Evolutionary conservation across 2,113 vertebrate genomes (phyloP).

Genomic region (Campylorhamphus procurvoides): DNA sequence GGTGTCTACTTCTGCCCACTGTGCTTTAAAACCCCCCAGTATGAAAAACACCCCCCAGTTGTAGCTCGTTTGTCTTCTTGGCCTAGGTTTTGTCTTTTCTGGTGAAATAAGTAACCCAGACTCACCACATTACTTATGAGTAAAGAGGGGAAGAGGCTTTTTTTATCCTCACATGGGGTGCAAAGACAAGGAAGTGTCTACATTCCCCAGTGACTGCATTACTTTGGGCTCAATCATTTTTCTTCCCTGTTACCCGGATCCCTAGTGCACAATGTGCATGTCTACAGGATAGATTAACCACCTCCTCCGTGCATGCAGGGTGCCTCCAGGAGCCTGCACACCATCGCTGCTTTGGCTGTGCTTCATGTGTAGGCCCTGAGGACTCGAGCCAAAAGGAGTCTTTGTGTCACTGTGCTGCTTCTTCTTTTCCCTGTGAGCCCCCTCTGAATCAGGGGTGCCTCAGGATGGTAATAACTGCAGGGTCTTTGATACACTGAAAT

Average conservation of each 20-base stretch:
- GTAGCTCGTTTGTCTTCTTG: constrained; percentile 2
- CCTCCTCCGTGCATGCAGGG: not conserved
- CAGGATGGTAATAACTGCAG: not conserved
- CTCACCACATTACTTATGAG: not conserved
- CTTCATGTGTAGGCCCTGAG: not conserved
- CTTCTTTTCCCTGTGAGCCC: not conserved
- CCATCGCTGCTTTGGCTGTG: not conserved
- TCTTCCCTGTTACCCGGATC: not conserved
- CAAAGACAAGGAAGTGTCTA: not conserved
- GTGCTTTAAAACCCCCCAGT: not conserved
- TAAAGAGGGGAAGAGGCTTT: not conserved
- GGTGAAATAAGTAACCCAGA: not conserved
- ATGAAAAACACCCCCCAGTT: not conserved
- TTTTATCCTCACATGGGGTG: not conserved
- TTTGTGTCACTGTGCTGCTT: not conserved
- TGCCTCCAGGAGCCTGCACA: not conserved
- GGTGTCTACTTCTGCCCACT: not conserved
- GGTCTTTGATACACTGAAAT: not conserved
- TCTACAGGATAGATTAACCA: not conserved
- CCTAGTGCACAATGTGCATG: not conserved
- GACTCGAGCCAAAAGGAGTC: not conserved
- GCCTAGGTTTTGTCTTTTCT: not conserved
- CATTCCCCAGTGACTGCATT: not conserved
- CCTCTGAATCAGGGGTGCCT: not conserved
- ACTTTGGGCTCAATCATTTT: not conserved